A percentile compares a stretch with the other conserved stretches of the same genome.
Conservation (phyloP, 2,113 vertebrate species). For the Myiopsitta monachus region DNA sequence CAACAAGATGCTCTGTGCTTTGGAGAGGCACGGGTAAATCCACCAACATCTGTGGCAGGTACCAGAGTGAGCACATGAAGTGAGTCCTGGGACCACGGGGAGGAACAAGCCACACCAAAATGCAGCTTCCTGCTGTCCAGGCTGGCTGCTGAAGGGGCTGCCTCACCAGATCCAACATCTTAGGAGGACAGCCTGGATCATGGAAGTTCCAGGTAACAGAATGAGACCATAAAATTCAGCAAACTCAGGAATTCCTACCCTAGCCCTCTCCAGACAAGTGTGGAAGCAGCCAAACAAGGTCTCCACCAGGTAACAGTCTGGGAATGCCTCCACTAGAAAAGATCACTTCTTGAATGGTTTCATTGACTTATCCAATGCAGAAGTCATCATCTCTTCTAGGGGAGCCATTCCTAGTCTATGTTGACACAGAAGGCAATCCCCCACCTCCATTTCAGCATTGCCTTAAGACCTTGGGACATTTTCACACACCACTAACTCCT, state of each 20-base stretch:
- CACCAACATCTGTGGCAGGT: not conserved
- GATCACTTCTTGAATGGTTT: not conserved
- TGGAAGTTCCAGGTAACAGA: not conserved
- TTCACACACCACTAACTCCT: too few species aligned
- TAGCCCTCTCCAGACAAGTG: not conserved
- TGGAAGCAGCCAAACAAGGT: not conserved
- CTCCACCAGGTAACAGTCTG: not conserved
- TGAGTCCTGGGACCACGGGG: not conserved
- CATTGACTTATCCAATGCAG: not conserved
- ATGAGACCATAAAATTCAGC: not conserved
- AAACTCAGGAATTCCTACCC: not conserved
- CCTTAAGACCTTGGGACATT: not conserved
- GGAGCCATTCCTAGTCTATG: not conserved
- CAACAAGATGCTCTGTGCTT: not conserved
- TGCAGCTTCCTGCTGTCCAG: rapidly evolving
- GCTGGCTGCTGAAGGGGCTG: not conserved
- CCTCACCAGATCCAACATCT: not conserved
- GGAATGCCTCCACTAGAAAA: not conserved
- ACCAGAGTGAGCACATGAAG: not conserved
- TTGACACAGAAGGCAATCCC: not conserved
- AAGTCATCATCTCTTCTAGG: not conserved
- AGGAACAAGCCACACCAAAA: not conserved
- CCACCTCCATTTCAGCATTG: not conserved
- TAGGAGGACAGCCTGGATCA: not conserved
- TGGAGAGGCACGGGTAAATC: not conserved